phyloP scores from a whole-genome alignment of 2,113 vertebrate species.

The Phycodurus eques region DNA sequence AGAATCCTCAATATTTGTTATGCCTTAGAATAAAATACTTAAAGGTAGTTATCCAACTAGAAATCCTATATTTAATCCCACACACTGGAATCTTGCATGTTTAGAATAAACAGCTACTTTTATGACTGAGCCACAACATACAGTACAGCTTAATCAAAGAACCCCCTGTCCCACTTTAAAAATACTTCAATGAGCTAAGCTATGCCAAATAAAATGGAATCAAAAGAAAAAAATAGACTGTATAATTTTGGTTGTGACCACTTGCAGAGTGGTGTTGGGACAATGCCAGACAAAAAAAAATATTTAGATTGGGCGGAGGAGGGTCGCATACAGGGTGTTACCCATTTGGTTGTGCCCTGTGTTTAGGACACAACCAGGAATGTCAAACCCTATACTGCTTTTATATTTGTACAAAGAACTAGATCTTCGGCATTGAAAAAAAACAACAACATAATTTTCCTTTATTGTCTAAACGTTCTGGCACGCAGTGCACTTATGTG shows the following conservation, averaged over 20 bases:
- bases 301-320: neutral
- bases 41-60: too few relatives aligned
- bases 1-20: neutral
- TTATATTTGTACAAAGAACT: neutral
- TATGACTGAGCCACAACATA: neutral
- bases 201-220: neutral
- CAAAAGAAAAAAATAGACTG: slow-evolving; percentile 3
- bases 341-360: slow-evolving; percentile 1
- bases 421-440: neutral
- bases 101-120: neutral
- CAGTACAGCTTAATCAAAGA: neutral
- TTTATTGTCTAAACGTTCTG: slow-evolving; percentile 8
- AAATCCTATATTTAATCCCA: too few relatives aligned
- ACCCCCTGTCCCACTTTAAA: neutral
- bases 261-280: neutral
- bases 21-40: neutral
- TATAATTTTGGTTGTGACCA: slow-evolving; percentile 6
- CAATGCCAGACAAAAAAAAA: slow-evolving; percentile 2
- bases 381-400: neutral
- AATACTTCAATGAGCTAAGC: neutral
- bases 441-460: neutral
- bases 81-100: neutral
- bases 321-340: neutral
- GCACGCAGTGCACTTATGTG: neutral
- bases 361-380: slow-evolving; percentile 2